These are phyloP conservation scores for Cepaea nemoralis DNA, from an alignment of 1,140 invertebrate species.

Conservation along the genomic window DNA sequence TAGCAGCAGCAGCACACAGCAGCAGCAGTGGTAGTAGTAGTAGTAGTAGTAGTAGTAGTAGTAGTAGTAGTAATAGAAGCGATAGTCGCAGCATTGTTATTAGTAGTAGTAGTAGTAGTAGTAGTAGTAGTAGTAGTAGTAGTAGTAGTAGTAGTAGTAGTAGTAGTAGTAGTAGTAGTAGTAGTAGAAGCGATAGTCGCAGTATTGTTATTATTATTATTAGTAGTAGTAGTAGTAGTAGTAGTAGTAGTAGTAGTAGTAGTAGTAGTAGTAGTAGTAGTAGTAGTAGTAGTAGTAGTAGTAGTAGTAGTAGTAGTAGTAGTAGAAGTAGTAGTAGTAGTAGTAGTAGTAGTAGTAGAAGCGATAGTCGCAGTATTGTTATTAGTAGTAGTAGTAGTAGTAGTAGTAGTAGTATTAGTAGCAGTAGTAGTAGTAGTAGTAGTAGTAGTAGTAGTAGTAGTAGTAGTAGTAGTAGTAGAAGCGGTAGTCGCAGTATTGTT, in stretches of 20 bases:
- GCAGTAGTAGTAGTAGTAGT: conserved; percentile 40
- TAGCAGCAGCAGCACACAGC: neutral
- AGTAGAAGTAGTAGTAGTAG: conserved; percentile 41
- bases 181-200: conserved; percentile 20
- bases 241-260: conserved; percentile 39
- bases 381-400: neutral
- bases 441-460: conserved; percentile 43
- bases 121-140: conserved; percentile 41
- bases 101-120: conserved; percentile 40
- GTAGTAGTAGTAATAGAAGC: conserved; percentile 43
- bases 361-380: neutral
- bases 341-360: conserved; percentile 17
- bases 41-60: conserved; percentile 22
- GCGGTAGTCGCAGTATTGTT: conserved; percentile 43
- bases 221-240: conserved; percentile 10
- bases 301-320: conserved; percentile 43
- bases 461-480: conserved; percentile 42
- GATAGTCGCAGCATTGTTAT: conserved; percentile 39
- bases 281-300: conserved; percentile 36
- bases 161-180: conserved; percentile 15
- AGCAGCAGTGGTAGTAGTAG: neutral
- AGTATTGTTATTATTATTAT: neutral
- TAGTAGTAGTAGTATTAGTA: neutral
- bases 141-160: conserved; percentile 42
- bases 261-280: conserved; percentile 44